These are phyloP conservation scores for Apogon hyalosoma DNA, from an alignment of 2,797 vertebrate genomes.

Conservation along the genomic window DNA sequence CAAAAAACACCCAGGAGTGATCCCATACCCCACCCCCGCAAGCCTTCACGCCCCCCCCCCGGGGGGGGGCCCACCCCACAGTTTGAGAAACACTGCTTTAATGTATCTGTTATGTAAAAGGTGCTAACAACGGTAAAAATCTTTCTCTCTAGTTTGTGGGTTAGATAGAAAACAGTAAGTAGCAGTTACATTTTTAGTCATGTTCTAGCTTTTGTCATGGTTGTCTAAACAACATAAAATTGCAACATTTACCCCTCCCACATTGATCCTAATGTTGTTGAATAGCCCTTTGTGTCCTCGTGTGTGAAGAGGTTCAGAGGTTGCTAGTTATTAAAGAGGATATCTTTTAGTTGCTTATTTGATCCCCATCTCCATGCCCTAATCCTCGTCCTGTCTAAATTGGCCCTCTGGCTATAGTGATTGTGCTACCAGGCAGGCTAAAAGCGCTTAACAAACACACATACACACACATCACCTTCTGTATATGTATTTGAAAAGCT, in stretches of 20 bases:
- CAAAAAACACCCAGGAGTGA: too few relatives aligned
- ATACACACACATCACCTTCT: constrained; percentile 10
- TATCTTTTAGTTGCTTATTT: constrained; percentile 74
- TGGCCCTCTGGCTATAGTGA: constrained; percentile 78
- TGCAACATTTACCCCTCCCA: constrained; percentile 22
- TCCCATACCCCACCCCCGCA: too few relatives aligned
- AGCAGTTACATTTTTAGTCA: constrained; percentile 3
- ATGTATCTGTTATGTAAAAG: neutral
- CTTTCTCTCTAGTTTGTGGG: neutral
- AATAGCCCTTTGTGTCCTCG: constrained; percentile 53
- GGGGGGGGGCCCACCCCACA: too few relatives aligned
- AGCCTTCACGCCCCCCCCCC: too few relatives aligned
- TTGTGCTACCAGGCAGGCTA: constrained; percentile 67
- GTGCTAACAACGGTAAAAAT: neutral
- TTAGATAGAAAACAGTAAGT: constrained; percentile 11
- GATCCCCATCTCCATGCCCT: constrained; percentile 74
- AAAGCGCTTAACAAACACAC: constrained; percentile 62
- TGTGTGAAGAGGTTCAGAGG: constrained; percentile 64
- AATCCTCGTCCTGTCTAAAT: constrained; percentile 79
- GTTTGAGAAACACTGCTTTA: neutral
- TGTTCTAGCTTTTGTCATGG: neutral
- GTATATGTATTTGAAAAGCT: constrained; percentile 34
- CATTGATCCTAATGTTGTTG: constrained; percentile 48
- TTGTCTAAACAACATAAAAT: constrained; percentile 38
- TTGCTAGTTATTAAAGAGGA: constrained; percentile 73